Conservation (phyloP, 2,113 vertebrate species). For the Strix uralensis region DNA sequence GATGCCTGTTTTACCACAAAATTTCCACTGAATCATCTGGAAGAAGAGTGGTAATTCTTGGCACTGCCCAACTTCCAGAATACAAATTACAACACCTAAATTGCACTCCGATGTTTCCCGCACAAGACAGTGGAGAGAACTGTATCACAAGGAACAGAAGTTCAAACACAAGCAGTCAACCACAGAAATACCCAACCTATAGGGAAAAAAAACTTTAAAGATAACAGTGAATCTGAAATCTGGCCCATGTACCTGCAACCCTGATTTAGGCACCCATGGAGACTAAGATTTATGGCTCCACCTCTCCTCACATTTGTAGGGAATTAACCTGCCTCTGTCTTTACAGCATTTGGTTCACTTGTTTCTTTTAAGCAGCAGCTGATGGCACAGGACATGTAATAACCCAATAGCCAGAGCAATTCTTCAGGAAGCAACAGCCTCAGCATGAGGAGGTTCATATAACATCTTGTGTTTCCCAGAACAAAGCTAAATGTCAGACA, state of each 20-base stretch:
- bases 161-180: background rate
- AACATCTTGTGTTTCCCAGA: background rate
- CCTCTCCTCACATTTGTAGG: background rate
- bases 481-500: background rate
- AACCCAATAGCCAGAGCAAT: background rate
- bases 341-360: background rate
- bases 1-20: background rate
- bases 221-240: background rate
- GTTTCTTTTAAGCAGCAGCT: background rate
- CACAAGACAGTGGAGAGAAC: background rate
- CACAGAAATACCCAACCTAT: background rate
- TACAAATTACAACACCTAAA: background rate
- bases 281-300: background rate
- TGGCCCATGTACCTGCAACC: background rate
- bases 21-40: background rate
- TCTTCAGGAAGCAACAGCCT: background rate
- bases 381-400: background rate
- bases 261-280: background rate
- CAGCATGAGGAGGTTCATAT: background rate
- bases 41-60: background rate
- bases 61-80: background rate
- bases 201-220: background rate
- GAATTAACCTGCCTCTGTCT: background rate
- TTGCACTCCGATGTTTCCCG: fast-evolving
- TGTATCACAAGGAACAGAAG: background rate